Evolutionary conservation across 2,113 vertebrate genomes (phyloP).

Genomic region (Mola mola): DNA sequence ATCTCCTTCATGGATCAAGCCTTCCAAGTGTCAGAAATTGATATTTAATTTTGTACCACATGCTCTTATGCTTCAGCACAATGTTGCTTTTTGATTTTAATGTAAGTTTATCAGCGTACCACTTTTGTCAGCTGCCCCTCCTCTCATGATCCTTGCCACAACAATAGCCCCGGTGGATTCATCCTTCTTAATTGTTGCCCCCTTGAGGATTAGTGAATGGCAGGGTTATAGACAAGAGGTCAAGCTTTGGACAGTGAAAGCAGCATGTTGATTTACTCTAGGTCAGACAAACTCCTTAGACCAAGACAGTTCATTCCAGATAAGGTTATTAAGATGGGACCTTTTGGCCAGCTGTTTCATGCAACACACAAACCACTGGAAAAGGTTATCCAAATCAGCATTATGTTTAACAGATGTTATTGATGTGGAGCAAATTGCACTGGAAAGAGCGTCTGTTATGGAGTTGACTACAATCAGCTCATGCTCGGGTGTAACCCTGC

Average conservation of each 20-base stretch:
- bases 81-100: background rate
- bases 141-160: conserved; percentile 92
- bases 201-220: conserved; percentile 69
- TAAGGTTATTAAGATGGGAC: conserved; percentile 27
- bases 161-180: conserved; percentile 86
- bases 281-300: conserved; percentile 30
- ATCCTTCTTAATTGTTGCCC: conserved; percentile 92
- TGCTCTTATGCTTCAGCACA: background rate
- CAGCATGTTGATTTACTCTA: conserved; percentile 44
- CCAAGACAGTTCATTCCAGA: conserved; percentile 14
- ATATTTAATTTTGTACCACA: no score
- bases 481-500: conserved; percentile 60
- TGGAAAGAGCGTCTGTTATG: conserved; percentile 71
- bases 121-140: conserved; percentile 91
- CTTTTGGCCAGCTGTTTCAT: conserved; percentile 48
- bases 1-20: conserved; percentile 93
- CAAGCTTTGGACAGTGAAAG: conserved; percentile 13
- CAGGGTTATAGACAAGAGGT: conserved; percentile 12
- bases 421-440: conserved; percentile 55
- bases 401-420: conserved; percentile 69
- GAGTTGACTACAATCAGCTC: conserved; percentile 61
- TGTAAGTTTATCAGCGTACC: conserved; percentile 74
- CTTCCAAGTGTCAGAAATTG: conserved; percentile 75
- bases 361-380: conserved; percentile 59
- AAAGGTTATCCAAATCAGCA: conserved; percentile 65